phyloP scores from a whole-genome alignment of 2,113 vertebrate genomes.

The Bubo bubo region DNA sequence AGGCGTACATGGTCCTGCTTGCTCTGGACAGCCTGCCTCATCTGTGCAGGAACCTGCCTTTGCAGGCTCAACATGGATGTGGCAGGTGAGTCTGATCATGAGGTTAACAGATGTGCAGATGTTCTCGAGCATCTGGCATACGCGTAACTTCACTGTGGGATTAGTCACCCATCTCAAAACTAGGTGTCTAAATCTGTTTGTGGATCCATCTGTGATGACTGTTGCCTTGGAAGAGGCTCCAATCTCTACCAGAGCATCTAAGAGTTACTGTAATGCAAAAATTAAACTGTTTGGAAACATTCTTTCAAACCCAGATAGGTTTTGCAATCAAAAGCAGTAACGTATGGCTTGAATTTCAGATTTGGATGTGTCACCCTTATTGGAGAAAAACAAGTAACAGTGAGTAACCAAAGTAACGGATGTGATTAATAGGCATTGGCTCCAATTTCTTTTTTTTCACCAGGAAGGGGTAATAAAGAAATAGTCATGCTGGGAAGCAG shows the following conservation, averaged over 20 bases:
- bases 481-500: conserved; percentile 34
- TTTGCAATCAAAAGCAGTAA: not conserved
- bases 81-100: not conserved
- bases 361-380: conserved; percentile 1
- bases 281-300: not conserved
- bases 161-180: not conserved
- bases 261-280: not conserved
- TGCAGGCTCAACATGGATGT: not conserved
- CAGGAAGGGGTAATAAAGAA: conserved; percentile 36
- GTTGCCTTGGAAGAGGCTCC: not conserved
- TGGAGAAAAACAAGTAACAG: conserved; percentile 37
- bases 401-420: conserved; percentile 37
- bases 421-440: conserved; percentile 53
- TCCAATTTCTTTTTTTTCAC: not conserved
- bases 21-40: not conserved
- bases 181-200: not conserved
- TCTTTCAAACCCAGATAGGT: not conserved
- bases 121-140: not conserved
- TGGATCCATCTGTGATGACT: not conserved
- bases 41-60: not conserved
- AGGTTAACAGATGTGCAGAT: not conserved
- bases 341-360: not conserved
- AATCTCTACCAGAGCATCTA: not conserved
- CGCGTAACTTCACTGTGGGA: not conserved
- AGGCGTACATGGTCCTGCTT: not conserved